phyloP scores from a whole-genome alignment of 1,140 invertebrate genomes.

The Dreissena rostriformis region DNA sequence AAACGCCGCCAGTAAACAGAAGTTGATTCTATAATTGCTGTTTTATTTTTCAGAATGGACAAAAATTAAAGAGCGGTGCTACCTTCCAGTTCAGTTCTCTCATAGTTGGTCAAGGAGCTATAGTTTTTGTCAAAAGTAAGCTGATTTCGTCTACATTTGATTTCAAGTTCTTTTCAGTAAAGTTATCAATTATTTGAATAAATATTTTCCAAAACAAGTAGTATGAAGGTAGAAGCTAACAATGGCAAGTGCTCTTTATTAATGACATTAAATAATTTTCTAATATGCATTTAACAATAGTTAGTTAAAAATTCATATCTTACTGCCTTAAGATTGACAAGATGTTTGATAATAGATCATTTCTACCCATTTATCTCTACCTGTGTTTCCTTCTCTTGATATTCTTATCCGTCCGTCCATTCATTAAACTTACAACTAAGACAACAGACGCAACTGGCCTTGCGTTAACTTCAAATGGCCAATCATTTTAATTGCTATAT shows the following conservation, averaged over 20 bases:
- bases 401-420: too few relatives aligned
- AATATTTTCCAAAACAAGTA: not conserved
- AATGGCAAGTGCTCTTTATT: not conserved
- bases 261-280: not conserved
- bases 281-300: not conserved
- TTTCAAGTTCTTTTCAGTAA: not conserved
- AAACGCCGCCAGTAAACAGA: too few relatives aligned
- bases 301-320: too few relatives aligned
- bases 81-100: not conserved
- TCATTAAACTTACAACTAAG: too few relatives aligned
- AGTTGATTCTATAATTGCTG: not conserved
- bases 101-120: not conserved
- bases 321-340: too few relatives aligned
- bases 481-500: too few relatives aligned
- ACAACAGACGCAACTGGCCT: too few relatives aligned
- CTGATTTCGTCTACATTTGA: not conserved
- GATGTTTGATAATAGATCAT: too few relatives aligned
- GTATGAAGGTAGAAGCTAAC: not conserved
- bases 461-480: too few relatives aligned
- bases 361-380: too few relatives aligned
- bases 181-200: not conserved
- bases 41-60: constrained; percentile 7
- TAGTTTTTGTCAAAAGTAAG: constrained; percentile 3
- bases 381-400: too few relatives aligned
- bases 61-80: constrained; percentile 7